Percentiles rank a stretch among this genome's conserved stretches.
Evolutionary conservation across 2,113 vertebrate species (phyloP).

Genomic region (Neogale vison): DNA sequence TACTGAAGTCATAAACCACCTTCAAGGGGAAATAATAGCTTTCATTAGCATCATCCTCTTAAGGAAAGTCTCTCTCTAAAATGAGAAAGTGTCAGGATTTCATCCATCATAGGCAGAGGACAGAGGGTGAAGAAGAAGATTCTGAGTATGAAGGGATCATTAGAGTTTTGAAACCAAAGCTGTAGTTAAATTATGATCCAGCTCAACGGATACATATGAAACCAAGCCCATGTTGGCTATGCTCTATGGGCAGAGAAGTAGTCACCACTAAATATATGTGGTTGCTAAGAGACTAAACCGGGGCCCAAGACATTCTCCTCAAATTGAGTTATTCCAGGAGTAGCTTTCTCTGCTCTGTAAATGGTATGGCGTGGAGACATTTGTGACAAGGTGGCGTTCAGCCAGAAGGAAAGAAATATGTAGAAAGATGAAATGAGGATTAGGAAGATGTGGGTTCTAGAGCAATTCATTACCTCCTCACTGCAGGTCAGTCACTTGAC

Average conservation of each 20-base stretch:
- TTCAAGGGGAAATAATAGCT: neutral
- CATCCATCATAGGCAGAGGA: constrained; percentile 53
- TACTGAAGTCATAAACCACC: constrained; percentile 51
- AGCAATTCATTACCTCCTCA: constrained; percentile 32
- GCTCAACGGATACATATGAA: constrained; percentile 10
- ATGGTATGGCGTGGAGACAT: constrained; percentile 31
- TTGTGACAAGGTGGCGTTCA: constrained; percentile 49
- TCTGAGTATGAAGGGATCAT: constrained; percentile 46
- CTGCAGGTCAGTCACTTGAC: neutral
- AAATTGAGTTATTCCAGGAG: constrained; percentile 70
- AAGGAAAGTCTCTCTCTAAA: constrained; percentile 21
- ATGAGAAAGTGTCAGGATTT: constrained; percentile 61
- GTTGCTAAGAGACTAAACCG: constrained; percentile 75
- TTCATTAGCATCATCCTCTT: constrained; percentile 42
- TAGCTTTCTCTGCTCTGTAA: constrained; percentile 58
- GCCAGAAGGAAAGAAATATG: constrained; percentile 34
- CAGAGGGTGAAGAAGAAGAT: constrained; percentile 56
- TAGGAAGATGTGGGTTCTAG: constrained; percentile 39
- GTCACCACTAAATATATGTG: constrained; percentile 71
- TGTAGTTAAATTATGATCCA: constrained; percentile 50
- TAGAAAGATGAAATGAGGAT: neutral
- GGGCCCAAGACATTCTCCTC: constrained; percentile 55
- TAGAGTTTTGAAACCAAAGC: constrained; percentile 46
- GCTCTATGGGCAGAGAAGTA: constrained; percentile 35
- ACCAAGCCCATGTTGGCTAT: neutral